These are phyloP conservation scores for Spilarctia lutea DNA, from an alignment of 2,888 invertebrate species.

Conservation along the genomic window DNA sequence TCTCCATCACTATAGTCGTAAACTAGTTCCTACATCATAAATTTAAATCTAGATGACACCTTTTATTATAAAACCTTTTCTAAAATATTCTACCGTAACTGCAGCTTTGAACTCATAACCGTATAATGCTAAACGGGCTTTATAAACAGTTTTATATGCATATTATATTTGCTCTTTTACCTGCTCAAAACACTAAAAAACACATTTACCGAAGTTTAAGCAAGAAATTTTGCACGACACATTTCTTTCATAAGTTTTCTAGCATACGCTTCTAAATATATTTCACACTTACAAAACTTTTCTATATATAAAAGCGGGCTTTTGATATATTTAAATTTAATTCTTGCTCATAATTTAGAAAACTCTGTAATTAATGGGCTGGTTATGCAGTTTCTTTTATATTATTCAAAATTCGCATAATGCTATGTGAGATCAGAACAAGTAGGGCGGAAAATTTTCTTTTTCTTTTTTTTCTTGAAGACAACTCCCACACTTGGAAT, in stretches of 20 bases:
- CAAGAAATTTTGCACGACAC: constrained; percentile 9
- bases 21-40: neutral
- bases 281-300: constrained; percentile 43
- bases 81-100: constrained; percentile 11
- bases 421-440: constrained; percentile 35
- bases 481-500: too few relatives aligned
- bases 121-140: constrained; percentile 14
- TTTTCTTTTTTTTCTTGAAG: too few relatives aligned
- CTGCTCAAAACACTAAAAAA: constrained; percentile 8
- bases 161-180: neutral
- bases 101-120: constrained; percentile 18
- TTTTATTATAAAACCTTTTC: constrained; percentile 16
- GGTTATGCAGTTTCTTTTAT: constrained; percentile 53
- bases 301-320: constrained; percentile 47
- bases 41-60: neutral
- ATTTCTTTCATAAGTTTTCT: neutral
- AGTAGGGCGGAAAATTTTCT: constrained; percentile 34
- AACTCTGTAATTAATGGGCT: constrained; percentile 49
- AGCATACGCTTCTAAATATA: constrained; percentile 46
- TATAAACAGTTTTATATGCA: constrained; percentile 19
- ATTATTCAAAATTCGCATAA: constrained; percentile 52
- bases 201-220: constrained; percentile 2
- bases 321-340: constrained; percentile 65
- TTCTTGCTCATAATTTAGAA: constrained; percentile 59
- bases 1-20: neutral